Evolutionary conservation across 2,888 invertebrate species (phyloP), one percentile per base, ranked within the genome.

Genomic region (Pyrocoelia pectoralis): DNA sequence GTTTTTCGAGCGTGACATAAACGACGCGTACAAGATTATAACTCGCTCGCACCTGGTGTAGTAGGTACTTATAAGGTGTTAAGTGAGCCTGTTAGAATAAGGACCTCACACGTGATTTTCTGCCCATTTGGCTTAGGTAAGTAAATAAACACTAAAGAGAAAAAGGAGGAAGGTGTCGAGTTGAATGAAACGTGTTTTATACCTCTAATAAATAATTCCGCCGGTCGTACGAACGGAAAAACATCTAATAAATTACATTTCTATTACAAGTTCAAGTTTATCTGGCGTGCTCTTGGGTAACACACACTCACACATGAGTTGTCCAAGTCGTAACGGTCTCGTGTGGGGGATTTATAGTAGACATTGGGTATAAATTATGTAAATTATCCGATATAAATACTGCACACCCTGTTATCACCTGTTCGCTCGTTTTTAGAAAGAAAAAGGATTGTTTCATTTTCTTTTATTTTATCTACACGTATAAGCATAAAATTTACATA

Each of bases 381-480:
- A 68, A 68, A 68, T 65, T 68, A 65, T 65, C 65, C 60, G 59
- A 56, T 65, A 62, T 65, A 67, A 65, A 59, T 65, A 65, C 61
- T 65, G 65, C 57, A 43, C 55, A 59, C 60, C 62, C 62, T 68
- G 61, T 61, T 61, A 61, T 61, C 61, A 61, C 61, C 56, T 56
- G 56, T 55, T 61, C 10, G 17, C 13, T 56, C 33, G n/a, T 56
- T 33, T 48, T 56, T 33, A 12, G 43, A 43, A 43, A 43, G 17
- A 43, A 43, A 43, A 15, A 14, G 12, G 17, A 12, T 15, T 15
- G 8, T 43, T 12, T 8, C 1, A 15, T n/a, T 12, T 18, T 18
- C 18, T 12, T 24, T 50, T 50, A 19, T 19, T 50, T 50, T 50
- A 33, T 24, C 24, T 24, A 50, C 24, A 17, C 18, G 18, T 5